Percentiles rank a stretch among this genome's conserved stretches.
Evolutionary conservation across 2,888 invertebrate genomes (phyloP).

Genomic region (Hartigia nigra): DNA sequence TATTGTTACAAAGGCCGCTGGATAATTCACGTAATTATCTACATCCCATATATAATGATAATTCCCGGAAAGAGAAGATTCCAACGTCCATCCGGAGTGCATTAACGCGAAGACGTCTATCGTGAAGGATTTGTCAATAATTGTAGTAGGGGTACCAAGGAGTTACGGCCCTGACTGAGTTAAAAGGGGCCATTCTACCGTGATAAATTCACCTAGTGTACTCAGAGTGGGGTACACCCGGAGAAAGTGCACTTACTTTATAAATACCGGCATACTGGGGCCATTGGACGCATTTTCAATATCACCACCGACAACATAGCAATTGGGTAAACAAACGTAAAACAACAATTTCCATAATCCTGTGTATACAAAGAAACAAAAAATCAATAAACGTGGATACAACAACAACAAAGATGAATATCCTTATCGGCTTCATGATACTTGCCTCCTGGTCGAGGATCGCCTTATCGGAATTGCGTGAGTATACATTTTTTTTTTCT

Average conservation of each 20-base stretch:
- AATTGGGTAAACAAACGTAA: background rate
- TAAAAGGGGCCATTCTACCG: slow-evolving; percentile 59
- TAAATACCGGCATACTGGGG: slow-evolving; percentile 56
- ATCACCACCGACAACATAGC: slow-evolving; percentile 29
- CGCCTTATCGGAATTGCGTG: slow-evolving; percentile 41
- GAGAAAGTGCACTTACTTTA: slow-evolving; percentile 64
- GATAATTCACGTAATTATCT: background rate
- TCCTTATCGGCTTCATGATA: slow-evolving; percentile 20
- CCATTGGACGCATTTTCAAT: slow-evolving; percentile 59
- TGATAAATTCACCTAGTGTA: slow-evolving; percentile 55
- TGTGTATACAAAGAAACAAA: background rate
- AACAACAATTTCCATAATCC: background rate
- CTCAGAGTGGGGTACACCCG: slow-evolving; percentile 47
- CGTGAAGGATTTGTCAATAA: background rate
- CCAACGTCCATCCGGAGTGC: background rate
- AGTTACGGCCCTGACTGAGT: slow-evolving; percentile 61
- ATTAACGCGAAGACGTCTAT: background rate
- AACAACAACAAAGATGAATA: slow-evolving; percentile 9
- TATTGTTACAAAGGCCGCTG: background rate
- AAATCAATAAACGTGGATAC: background rate
- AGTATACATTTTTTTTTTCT: slow-evolving; percentile 29
- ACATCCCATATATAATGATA: background rate
- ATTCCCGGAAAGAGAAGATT: slow-evolving; percentile 1
- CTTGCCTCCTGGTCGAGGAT: slow-evolving; percentile 27
- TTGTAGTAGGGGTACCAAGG: slow-evolving; percentile 17